Evolutionary conservation across 2,797 vertebrate genomes (phyloP), one percentile per base, ranked within the genome.

Genomic region (Cirrhinus molitorella): DNA sequence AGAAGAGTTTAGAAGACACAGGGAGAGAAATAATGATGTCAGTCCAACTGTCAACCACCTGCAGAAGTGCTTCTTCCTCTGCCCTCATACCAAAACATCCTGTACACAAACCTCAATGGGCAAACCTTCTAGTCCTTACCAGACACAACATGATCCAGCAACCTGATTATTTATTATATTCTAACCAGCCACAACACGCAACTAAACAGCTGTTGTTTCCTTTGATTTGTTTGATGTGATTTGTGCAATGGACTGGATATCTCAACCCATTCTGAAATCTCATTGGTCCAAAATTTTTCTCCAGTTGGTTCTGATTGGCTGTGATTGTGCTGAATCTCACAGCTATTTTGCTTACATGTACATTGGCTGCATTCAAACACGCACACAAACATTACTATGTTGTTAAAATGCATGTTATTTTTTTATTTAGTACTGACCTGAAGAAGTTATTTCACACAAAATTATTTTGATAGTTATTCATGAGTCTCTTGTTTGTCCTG

Each of bases 11-110:
- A 3, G 23, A n/a, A 66, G 57, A 43, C 37, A 77, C 43, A 45
- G 28, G 23, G 25, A 66, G 57, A 77, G 17, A 77, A 63, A 63
- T 63, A 47, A 63, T 77, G 23, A 63, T 63, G 74, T 21, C 76
- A 49, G 61, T 37, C 8, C 45, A 79, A 6, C 59, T 78, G 28
- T 10, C 25, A 51, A 21, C 70, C 17, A n/a, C 49, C 28, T 53
- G 25, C 25, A 21, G 19, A 21, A 79, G 43, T 31, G 57, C 55
- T 5, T 75, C 21, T n/a, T 75, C 34, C 2, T 19, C 16, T 49
- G 10, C 25, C 16, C 16, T 75, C 21, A 12, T 43, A 28, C 19
- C 57, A 63, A 28, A 47, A 63, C 28, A 63, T 9, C 17, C 14
- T 63, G 14, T 4, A 17, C 14, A 63, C 14, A 63, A 63, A 63